A percentile compares a stretch with the other conserved stretches of the same genome.
Evolutionary conservation across 2,113 vertebrate species (phyloP).

Genomic region (Scartelaos histophorus): DNA sequence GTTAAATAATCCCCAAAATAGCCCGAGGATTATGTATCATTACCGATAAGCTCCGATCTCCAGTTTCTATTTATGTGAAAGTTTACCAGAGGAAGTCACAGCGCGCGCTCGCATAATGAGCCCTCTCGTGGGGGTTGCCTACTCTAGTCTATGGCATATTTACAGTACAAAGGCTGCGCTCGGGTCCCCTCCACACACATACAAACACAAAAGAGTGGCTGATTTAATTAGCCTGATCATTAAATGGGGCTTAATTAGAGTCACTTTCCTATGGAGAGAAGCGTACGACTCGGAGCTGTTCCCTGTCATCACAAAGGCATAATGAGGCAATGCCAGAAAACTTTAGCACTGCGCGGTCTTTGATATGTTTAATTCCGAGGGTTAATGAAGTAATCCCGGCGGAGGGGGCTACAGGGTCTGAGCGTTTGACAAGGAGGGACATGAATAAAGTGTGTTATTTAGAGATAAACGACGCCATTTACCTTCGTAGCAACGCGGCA

Average conservation of each 20-base stretch:
- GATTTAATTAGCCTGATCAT: slow-evolving; percentile 78
- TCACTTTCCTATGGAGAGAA: slow-evolving; percentile 72
- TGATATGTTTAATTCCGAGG: slow-evolving; percentile 41
- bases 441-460: slow-evolving; percentile 42
- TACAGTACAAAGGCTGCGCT: slow-evolving; percentile 69
- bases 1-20: slow-evolving; percentile 17
- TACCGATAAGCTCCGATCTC: slow-evolving; percentile 9
- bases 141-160: slow-evolving; percentile 60
- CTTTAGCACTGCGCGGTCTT: slow-evolving; percentile 38
- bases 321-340: slow-evolving; percentile 67
- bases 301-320: slow-evolving; percentile 70
- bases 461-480: slow-evolving; percentile 40
- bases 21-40: slow-evolving; percentile 14
- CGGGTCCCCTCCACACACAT: slow-evolving; percentile 54
- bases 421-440: slow-evolving; percentile 34
- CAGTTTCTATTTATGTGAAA: slow-evolving; percentile 39
- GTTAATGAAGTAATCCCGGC: slow-evolving; percentile 37
- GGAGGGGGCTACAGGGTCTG: slow-evolving; percentile 19
- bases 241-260: slow-evolving; percentile 78
- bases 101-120: slow-evolving; percentile 12
- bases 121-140: slow-evolving; percentile 26
- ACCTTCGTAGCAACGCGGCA: slow-evolving; percentile 18
- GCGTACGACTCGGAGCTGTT: slow-evolving; percentile 63
- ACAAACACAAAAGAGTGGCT: slow-evolving; percentile 61
- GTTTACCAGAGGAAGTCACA: slow-evolving; percentile 22